Evolutionary conservation across 2,797 vertebrate species (phyloP).

Genomic region (Chromobotia macracanthus): DNA sequence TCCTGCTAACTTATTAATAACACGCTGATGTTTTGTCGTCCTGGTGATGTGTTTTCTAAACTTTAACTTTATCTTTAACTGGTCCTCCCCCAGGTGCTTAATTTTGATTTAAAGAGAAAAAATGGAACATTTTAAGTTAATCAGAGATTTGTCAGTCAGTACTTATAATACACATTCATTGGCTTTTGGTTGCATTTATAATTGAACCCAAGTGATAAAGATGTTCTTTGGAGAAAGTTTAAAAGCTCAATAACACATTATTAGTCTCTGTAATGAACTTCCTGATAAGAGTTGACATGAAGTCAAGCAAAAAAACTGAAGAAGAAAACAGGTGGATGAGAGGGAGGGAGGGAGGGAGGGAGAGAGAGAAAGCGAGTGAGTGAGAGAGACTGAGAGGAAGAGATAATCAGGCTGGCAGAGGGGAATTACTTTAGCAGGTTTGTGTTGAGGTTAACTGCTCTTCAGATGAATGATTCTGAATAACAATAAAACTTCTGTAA

Average conservation of each 20-base stretch:
- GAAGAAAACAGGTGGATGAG: constrained; percentile 41
- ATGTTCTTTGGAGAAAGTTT: constrained; percentile 61
- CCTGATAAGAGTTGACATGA: constrained; percentile 42
- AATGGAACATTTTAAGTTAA: constrained; percentile 49
- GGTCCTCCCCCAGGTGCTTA: not conserved
- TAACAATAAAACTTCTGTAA: constrained; percentile 28
- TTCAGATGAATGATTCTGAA: constrained; percentile 36
- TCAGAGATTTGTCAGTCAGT: constrained; percentile 28
- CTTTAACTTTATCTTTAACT: constrained; percentile 21
- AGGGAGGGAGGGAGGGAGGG: not conserved
- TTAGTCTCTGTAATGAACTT: constrained; percentile 68
- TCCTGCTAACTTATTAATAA: too few relatives aligned
- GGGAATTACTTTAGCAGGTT: constrained; percentile 62
- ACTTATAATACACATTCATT: constrained; percentile 59
- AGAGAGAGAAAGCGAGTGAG: constrained; percentile 7
- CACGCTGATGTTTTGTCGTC: too few relatives aligned
- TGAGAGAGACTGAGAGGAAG: constrained; percentile 13
- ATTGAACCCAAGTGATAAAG: constrained; percentile 67
- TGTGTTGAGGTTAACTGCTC: constrained; percentile 54
- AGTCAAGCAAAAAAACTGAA: constrained; percentile 49
- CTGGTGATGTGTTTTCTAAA: not conserved
- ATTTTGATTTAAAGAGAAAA: not conserved
- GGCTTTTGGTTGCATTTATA: constrained; percentile 54
- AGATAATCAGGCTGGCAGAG: constrained; percentile 8
- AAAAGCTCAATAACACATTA: constrained; percentile 65